Evolutionary conservation across 2,113 vertebrate species (phyloP), one percentile per base, ranked within the genome.

Genomic region (Morone saxatilis): DNA sequence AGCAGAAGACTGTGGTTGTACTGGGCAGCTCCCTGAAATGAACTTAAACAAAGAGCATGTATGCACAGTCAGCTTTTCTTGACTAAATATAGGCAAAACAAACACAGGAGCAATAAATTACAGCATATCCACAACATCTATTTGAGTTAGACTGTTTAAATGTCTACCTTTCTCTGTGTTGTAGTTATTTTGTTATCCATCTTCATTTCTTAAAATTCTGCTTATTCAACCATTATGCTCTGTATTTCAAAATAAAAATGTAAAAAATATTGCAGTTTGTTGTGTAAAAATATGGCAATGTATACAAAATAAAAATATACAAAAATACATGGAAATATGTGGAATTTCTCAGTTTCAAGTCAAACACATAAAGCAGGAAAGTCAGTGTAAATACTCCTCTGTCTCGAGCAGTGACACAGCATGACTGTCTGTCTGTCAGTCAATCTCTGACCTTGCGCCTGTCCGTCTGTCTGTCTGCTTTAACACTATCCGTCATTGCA

Each of bases 401-500:
- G 76, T 86, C 71, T 82, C 14, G 10, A 68, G 77, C 76, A 43
- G 77, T 89, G 88, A 92, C 78, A 66, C 87, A 87, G 89, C 86
- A 86, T 67, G 73, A 69, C 67, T 70, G 74, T 80, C 72, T 70
- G 70, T 87, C 79, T 83, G 71, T 87, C 88, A 73, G 77, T 73
- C 54, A 31, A 63, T 80, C 80, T 81, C 76, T 92, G 91, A 89
- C 90, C 85, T 91, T 92, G 75, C 70, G 69, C 40, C 62, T 85
- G 71, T 88, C 75, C 17, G 81, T 81, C 89, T 66, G 88, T 89
- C 81, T 90, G 85, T 90, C 84, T 86, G 86, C 86, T 80, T 77
- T 86, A 87, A 79, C 78, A 79, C 81, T 75, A 80, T 90, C 86
- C 74, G 84, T 85, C 90, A 87, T 70, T 88, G 79, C 88, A 81